These are phyloP conservation scores for Siniperca scherzeri DNA, from an alignment of 2,797 vertebrate genomes.

Conservation along the genomic window DNA sequence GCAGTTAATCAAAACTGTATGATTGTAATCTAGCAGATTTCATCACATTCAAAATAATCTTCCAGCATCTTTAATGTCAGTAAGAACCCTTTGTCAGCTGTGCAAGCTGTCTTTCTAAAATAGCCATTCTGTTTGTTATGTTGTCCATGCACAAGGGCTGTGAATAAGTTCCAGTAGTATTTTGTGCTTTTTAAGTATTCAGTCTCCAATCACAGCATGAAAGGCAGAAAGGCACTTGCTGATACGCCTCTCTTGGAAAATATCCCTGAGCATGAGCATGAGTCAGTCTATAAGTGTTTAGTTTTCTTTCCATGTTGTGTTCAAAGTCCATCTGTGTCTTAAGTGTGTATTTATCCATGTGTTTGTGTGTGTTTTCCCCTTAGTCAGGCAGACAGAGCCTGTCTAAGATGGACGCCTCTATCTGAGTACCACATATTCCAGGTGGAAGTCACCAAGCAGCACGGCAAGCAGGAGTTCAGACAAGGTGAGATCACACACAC, in stretches of 20 bases:
- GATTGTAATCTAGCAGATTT: slow-evolving; percentile 12
- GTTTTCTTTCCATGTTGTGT: background rate
- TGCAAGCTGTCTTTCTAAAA: background rate
- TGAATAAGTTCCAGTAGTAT: background rate
- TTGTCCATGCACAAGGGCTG: background rate
- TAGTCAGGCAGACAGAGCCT: slow-evolving; percentile 85
- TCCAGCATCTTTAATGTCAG: background rate
- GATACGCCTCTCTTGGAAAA: slow-evolving; percentile 14
- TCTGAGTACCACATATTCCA: slow-evolving; percentile 86
- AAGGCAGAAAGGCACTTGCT: background rate
- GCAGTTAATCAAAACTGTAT: slow-evolving; percentile 24
- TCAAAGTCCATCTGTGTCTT: background rate
- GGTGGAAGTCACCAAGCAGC: slow-evolving; percentile 86
- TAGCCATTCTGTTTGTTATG: slow-evolving; percentile 1
- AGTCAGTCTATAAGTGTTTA: slow-evolving; percentile 9
- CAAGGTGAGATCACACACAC: slow-evolving; percentile 72
- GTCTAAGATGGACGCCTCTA: slow-evolving; percentile 84
- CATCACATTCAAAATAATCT: background rate
- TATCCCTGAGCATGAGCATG: background rate
- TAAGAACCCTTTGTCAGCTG: background rate
- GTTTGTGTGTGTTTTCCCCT: slow-evolving; percentile 9
- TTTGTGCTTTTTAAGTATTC: slow-evolving; percentile 12
- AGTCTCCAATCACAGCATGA: slow-evolving; percentile 26
- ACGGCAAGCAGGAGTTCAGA: slow-evolving; percentile 87
- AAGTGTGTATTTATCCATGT: background rate